Base-by-base conservation (phyloP, 2,113 vertebrate species). In the Charina bottae region DNA sequence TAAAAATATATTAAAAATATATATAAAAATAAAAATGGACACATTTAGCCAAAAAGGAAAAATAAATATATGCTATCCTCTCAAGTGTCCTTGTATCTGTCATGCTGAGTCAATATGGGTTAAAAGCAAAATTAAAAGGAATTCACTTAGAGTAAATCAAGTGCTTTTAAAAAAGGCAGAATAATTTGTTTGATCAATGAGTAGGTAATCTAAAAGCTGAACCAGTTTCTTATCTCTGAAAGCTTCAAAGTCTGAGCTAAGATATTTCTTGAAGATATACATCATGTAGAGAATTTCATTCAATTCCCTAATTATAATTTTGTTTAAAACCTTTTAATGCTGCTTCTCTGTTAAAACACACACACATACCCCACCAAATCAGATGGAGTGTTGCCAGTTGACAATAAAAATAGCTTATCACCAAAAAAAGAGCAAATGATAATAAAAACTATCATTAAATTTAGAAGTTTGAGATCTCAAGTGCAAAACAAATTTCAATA, bases 171-270 rank as follows among this genome's bases (percentile, higher is more conserved):
- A 68, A 54, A 92, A 89, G 72, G 55, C 87, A 85, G 68, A 62
- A 78, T 21, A 46, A 88, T 84, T 13, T 62, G 19, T 89, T 92
- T 64, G 91, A 92, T 92, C 91, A 89, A 85, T 89, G 37, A 55
- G 4, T 17, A 10, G 4, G 0, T 2, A 93, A 33, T 23, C 37
- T n/a, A 33, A 59, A 33, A 83, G 21, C 46, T 54, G 56, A n/a
- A 37, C 68, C 19, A 0, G 28, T 37, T 1, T 2, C 3, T 55
- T 54, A 10, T 0, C 0, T 9, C 53, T 49, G 4, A 1, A 88
- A 26, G 26, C 78, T 83, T 37, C 7, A 49, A 53, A 62, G 23
- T 55, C 68, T 6, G 13, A 8, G 12, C 23, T 37, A 68, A 15
- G 68, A 88, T 26, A 53, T 59, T 55, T 88, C 85, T 83, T 17